phyloP scores from a whole-genome alignment of 1,140 invertebrate genomes.

The Amyelois transitella region DNA sequence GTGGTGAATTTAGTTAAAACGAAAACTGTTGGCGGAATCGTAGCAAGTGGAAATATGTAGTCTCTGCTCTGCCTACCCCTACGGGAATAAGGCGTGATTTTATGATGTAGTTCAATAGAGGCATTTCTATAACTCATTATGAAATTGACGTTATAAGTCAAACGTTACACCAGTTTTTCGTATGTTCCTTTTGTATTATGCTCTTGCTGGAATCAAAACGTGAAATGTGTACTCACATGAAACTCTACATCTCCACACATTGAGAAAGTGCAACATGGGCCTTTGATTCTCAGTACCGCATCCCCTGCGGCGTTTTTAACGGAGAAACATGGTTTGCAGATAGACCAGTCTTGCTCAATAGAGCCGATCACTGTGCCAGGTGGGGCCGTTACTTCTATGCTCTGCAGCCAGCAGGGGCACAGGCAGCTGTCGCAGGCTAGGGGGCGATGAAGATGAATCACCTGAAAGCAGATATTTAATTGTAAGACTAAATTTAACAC shows the following conservation, averaged over 20 bases:
- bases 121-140: no score
- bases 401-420: conserved; percentile 91
- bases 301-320: conserved; percentile 86
- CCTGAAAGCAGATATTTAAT: conserved; percentile 36
- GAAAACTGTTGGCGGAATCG: no score
- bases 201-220: no score
- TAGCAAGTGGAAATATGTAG: no score
- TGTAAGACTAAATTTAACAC: not conserved
- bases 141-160: no score
- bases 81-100: no score
- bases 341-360: conserved; percentile 90
- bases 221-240: conserved; percentile 73
- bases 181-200: no score
- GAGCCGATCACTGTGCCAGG: conserved; percentile 84
- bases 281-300: conserved; percentile 86
- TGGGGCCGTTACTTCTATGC: conserved; percentile 84
- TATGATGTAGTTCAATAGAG: no score
- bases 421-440: conserved; percentile 86
- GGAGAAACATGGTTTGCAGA: conserved; percentile 85
- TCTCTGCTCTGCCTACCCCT: no score
- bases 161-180: no score
- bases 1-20: no score
- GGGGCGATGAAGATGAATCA: conserved; percentile 84
- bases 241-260: conserved; percentile 88
- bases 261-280: conserved; percentile 86